Conservation (phyloP, 2,888 invertebrate genomes). For the Trissoscelio sp. region DNA sequence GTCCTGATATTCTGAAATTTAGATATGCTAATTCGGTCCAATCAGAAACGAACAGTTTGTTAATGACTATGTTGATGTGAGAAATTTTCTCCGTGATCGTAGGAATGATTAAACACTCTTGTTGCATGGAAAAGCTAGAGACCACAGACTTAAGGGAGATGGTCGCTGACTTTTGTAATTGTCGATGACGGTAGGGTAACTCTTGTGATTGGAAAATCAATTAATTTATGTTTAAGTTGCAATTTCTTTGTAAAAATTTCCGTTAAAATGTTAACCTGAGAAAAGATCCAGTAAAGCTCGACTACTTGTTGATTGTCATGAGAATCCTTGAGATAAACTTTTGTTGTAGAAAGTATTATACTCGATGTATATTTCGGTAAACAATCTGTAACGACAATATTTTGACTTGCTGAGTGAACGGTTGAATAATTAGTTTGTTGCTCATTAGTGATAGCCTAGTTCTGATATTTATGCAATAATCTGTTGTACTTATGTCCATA, state of each 20-base stretch:
- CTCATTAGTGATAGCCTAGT: not conserved
- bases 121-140: not conserved
- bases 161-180: too few relatives aligned
- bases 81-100: not conserved
- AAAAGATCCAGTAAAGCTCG: conserved; percentile 8
- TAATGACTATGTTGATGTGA: not conserved
- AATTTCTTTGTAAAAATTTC: not conserved
- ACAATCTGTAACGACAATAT: not conserved
- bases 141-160: not conserved
- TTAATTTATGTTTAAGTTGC: too few relatives aligned
- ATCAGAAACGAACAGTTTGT: not conserved
- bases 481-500: not conserved
- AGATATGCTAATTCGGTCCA: not conserved
- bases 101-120: not conserved
- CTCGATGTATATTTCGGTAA: not conserved
- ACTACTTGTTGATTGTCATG: not conserved
- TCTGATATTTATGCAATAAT: not conserved
- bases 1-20: not conserved
- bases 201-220: too few relatives aligned
- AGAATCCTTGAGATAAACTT: not conserved
- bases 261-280: conserved; percentile 1
- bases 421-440: not conserved
- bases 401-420: not conserved
- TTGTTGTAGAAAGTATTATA: conserved; percentile 4
- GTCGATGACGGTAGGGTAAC: too few relatives aligned